Conservation (phyloP, 1,140 invertebrate genomes). For the Trinorchestia longiramus region DNA sequence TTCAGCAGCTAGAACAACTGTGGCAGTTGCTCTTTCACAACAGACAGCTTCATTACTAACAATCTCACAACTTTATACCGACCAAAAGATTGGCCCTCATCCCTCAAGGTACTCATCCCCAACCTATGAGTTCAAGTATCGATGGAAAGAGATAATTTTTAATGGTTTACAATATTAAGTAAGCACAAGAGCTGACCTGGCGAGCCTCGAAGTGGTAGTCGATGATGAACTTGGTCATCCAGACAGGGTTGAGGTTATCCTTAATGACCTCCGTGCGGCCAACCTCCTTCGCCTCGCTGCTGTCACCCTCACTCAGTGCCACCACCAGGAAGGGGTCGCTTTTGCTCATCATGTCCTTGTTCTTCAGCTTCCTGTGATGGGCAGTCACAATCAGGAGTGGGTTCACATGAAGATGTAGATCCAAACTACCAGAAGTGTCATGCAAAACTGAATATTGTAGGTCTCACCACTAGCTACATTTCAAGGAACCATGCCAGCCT, state of each 20-base stretch:
- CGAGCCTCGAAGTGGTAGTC: conserved; percentile 75
- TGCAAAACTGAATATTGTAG: neutral
- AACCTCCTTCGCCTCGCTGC: conserved; percentile 68
- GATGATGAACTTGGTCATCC: conserved; percentile 73
- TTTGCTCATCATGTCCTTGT: conserved; percentile 72
- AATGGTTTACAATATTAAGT: neutral
- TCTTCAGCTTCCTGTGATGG: conserved; percentile 70
- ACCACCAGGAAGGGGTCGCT: conserved; percentile 74
- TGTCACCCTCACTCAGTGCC: conserved; percentile 66
- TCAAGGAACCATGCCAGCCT: neutral
- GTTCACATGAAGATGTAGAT: neutral
- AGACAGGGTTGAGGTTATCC: conserved; percentile 74
- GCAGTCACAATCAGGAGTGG: neutral
- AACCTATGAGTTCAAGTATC: too few species aligned
- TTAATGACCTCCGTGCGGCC: conserved; percentile 74
- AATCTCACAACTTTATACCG: too few species aligned
- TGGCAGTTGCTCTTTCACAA: too few species aligned
- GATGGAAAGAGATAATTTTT: neutral
- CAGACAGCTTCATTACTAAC: neutral
- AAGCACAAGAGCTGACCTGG: conserved; percentile 45
- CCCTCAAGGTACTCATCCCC: too few species aligned
- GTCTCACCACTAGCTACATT: neutral
- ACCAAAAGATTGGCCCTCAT: too few species aligned
- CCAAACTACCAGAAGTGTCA: neutral
- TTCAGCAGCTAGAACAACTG: neutral